Base-by-base conservation (phyloP, 2,888 invertebrate genomes). In the Megalurothrips usitatus region DNA sequence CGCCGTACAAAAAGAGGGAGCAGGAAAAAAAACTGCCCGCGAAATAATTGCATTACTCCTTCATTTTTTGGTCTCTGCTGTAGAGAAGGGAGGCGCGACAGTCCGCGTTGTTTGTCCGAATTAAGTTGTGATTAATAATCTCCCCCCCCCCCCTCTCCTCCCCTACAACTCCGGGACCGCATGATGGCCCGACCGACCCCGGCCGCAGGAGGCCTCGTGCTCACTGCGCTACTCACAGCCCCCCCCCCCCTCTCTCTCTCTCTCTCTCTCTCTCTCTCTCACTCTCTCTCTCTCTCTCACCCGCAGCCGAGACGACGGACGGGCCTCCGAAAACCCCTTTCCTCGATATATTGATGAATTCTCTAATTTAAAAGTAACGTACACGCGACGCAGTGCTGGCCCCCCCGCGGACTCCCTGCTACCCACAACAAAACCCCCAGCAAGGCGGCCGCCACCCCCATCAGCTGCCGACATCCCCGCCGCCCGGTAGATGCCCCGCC, bases 331-430 rank as follows among this genome's bases (percentile, higher is more conserved):
- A 43, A 43, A 58, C 58, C 68, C 68, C 68, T 75, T 68, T 75
- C 68, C 68, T 43, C 68, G 68, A 75, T 75, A 75, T 75, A 75
- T 75, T 75, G 68, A 75, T 75, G 68, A 26, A 75, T 75, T 75
- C 26, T 75, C 23, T 75, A 75, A 75, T 75, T 75, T 75, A 75
- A 75, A 75, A 75, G 68, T 75, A 75, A 75, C 68, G 26, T 75
- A 26, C 68, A 75, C 68, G 68, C 68, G 68, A 75, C 68, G 17
- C 58, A n/a, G 58, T 6, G 6, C 58, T 6, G 58, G 58, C 58
- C 58, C 68, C 23, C 68, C 68, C 68, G 68, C 68, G 12, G 68
- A 75, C 68, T 26, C 68, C 23, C 34, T 43, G 34, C 34, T 43
- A 17, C 14, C 68, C 23, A 75, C 68, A 75, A 58, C 58, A 58